A percentile compares a stretch with the other conserved stretches of the same genome.
Evolutionary conservation across 2,888 invertebrate genomes (phyloP).

Genomic region (Colostygia pectinataria): DNA sequence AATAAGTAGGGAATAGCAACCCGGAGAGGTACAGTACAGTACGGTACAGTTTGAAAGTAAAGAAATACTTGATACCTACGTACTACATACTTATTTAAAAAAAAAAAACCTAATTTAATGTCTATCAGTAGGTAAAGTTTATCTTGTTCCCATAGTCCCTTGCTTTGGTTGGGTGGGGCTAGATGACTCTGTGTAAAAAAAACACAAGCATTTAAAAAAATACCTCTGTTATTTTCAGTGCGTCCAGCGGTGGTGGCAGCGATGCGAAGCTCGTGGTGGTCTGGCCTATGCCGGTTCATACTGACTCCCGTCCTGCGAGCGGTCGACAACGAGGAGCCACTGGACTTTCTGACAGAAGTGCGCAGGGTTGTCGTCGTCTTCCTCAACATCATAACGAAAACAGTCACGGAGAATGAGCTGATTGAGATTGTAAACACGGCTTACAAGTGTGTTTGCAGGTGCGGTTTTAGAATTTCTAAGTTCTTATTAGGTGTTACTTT

Average conservation of each 20-base stretch:
- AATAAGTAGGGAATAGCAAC: no score
- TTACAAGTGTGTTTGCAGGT: constrained; percentile 67
- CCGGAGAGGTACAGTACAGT: no score
- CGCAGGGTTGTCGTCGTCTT: constrained; percentile 87
- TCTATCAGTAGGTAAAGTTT: no score
- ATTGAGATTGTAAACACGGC: constrained; percentile 77
- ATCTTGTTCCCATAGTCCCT: no score
- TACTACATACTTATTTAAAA: no score
- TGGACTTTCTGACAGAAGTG: constrained; percentile 89
- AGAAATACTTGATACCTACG: no score
- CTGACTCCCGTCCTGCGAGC: constrained; percentile 83
- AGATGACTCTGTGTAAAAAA: no score
- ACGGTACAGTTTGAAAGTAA: no score
- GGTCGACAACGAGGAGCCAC: constrained; percentile 85
- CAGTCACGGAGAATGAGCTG: constrained; percentile 62
- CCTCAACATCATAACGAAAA: constrained; percentile 81
- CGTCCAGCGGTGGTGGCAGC: constrained; percentile 58
- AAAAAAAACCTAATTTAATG: no score
- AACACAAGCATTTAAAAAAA: no score
- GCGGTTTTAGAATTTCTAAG: neutral
- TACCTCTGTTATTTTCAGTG: constrained; percentile 39
- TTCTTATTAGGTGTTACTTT: no score
- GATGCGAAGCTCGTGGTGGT: constrained; percentile 57
- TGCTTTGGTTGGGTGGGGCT: no score
- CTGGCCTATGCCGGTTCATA: constrained; percentile 80